Conservation (phyloP, 2,888 invertebrate species). For the Carpatolechia fugitivella region DNA sequence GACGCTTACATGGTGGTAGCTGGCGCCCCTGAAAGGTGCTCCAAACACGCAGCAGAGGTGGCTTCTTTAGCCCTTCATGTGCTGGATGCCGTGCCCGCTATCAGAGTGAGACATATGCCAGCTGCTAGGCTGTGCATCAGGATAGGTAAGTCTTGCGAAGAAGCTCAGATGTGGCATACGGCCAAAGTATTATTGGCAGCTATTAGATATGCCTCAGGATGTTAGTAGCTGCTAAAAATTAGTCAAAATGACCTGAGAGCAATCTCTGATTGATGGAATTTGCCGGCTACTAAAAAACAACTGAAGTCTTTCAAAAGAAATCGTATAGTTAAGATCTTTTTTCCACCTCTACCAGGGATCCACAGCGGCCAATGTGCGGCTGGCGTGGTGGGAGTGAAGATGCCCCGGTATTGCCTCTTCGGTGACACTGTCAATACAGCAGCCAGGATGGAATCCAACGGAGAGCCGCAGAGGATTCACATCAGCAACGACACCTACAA, state of each 20-base stretch:
- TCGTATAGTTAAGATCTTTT: neutral
- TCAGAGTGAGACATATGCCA: slow-evolving; percentile 83
- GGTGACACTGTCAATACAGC: slow-evolving; percentile 92
- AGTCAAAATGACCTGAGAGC: no score
- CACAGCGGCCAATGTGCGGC: slow-evolving; percentile 86
- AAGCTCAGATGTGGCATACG: no score
- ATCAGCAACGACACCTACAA: slow-evolving; percentile 85
- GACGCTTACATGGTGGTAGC: slow-evolving; percentile 92
- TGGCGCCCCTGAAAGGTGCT: slow-evolving; percentile 86
- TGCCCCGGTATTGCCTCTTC: slow-evolving; percentile 91
- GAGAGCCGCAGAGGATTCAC: slow-evolving; percentile 86
- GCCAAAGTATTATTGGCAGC: no score
- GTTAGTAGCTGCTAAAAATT: no score
- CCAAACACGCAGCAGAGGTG: slow-evolving; percentile 87
- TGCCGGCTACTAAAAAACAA: no score
- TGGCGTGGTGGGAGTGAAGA: slow-evolving; percentile 89
- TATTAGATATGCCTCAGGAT: no score
- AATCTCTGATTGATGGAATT: no score
- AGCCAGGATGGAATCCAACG: slow-evolving; percentile 88
- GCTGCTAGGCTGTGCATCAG: slow-evolving; percentile 84
- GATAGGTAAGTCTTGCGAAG: slow-evolving; percentile 81
- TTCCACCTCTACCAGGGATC: slow-evolving; percentile 44
- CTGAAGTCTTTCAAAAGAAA: neutral
- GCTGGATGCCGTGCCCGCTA: slow-evolving; percentile 83
- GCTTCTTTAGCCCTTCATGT: slow-evolving; percentile 88